These are phyloP conservation scores for Acrocera orbiculus DNA, from an alignment of 2,888 invertebrate species.

Conservation along the genomic window DNA sequence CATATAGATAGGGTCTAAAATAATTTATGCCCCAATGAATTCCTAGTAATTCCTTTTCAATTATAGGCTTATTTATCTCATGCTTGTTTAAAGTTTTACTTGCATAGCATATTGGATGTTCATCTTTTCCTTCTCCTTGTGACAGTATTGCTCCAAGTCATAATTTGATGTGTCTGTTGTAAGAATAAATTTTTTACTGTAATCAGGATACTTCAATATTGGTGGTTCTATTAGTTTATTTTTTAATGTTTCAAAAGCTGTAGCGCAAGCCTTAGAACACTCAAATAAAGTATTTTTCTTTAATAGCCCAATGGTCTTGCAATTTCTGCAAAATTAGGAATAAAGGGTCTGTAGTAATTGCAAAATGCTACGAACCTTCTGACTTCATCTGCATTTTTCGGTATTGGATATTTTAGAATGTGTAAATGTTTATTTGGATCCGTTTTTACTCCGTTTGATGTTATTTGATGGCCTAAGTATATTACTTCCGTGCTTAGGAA, in stretches of 20 bases:
- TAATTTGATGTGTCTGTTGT: slow-evolving; percentile 17
- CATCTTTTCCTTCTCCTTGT: slow-evolving; percentile 10
- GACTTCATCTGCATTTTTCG: too few species aligned
- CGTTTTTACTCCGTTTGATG: too few species aligned
- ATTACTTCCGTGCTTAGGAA: slow-evolving; percentile 11
- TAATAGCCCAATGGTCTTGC: too few species aligned
- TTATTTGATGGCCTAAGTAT: slow-evolving; percentile 13
- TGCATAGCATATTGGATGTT: slow-evolving; percentile 17
- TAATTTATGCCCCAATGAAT: slow-evolving; percentile 12
- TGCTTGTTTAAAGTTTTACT: slow-evolving; percentile 14
- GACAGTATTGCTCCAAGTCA: slow-evolving; percentile 15
- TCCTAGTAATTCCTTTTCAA: slow-evolving; percentile 15
- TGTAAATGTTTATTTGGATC: too few species aligned
- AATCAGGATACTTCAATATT: slow-evolving; percentile 1
- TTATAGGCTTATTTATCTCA: slow-evolving; percentile 15
- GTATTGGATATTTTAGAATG: too few species aligned
- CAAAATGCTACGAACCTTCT: too few species aligned
- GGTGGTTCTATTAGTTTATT: too few species aligned
- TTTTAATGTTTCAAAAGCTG: too few species aligned
- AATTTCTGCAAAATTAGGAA: too few species aligned
- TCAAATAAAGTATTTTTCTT: too few species aligned
- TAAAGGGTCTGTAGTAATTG: too few species aligned
- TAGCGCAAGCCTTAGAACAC: too few species aligned
- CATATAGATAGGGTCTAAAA: slow-evolving; percentile 18
- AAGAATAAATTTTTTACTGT: slow-evolving; percentile 12